These are phyloP conservation scores for Diglossa cyanea DNA, from an alignment of 2,797 vertebrate genomes.

Conservation along the genomic window DNA sequence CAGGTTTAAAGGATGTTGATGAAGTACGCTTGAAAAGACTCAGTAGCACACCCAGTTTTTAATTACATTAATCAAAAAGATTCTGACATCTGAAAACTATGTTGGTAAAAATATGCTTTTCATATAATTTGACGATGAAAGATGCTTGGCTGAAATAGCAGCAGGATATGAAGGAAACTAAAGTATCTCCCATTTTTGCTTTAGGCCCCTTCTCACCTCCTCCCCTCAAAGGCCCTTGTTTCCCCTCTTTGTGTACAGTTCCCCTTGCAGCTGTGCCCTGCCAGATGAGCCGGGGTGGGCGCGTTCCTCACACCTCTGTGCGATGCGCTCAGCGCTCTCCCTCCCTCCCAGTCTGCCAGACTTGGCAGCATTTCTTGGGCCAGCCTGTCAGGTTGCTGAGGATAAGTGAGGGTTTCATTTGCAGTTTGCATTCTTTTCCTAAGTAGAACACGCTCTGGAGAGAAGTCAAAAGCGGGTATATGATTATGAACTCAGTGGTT, in stretches of 20 bases:
- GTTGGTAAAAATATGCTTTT: neutral
- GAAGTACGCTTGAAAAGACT: neutral
- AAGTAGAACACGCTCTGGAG: neutral
- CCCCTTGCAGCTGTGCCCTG: constrained; percentile 25
- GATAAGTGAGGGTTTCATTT: constrained; percentile 38
- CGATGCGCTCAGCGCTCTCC: neutral
- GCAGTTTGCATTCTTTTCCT: constrained; percentile 8
- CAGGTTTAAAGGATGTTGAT: neutral
- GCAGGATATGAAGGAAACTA: neutral
- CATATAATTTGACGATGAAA: neutral
- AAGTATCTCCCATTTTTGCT: neutral
- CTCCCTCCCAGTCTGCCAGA: neutral
- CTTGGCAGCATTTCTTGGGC: constrained; percentile 4
- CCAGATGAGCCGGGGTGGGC: neutral
- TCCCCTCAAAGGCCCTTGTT: neutral
- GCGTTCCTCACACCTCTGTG: constrained; percentile 51
- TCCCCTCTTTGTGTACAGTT: neutral
- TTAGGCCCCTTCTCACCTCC: neutral
- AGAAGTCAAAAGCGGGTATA: neutral
- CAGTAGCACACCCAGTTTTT: neutral
- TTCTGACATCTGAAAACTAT: neutral
- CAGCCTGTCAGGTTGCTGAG: neutral
- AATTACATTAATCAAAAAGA: neutral
- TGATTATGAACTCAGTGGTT: neutral
- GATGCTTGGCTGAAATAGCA: neutral